Evolutionary conservation across 2,888 invertebrate genomes (phyloP).

Genomic region (Tetragonisca angustula): DNA sequence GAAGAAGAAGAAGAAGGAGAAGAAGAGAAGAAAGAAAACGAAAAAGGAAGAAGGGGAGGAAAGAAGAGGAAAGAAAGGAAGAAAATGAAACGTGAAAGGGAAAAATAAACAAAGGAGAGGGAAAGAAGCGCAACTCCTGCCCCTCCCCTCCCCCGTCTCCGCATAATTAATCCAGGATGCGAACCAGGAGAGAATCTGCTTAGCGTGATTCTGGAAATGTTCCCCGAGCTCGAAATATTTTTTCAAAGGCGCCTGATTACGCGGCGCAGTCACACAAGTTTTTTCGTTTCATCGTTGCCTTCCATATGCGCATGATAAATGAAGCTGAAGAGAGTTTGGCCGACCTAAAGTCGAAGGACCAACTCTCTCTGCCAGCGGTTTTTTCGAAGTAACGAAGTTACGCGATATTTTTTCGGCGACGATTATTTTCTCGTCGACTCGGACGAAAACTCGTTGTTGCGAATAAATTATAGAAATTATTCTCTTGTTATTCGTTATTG

Average conservation of each 20-base stretch:
- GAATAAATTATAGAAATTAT: no score
- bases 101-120: not conserved
- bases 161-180: constrained; percentile 62
- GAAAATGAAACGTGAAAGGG: constrained; percentile 8
- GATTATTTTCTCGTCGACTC: not conserved
- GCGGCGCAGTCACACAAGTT: constrained; percentile 27
- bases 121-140: constrained; percentile 27
- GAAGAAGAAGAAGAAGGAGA: not conserved
- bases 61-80: constrained; percentile 1
- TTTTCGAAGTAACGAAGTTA: not conserved
- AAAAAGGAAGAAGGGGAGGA: not conserved
- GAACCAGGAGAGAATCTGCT: constrained; percentile 63
- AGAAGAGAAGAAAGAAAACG: not conserved
- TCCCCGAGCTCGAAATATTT: constrained; percentile 55
- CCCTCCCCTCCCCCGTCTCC: constrained; percentile 45
- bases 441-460: no score
- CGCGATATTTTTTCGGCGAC: not conserved
- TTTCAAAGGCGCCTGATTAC: constrained; percentile 67
- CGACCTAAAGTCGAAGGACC: constrained; percentile 22
- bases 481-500: not conserved
- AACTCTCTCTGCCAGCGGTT: not conserved
- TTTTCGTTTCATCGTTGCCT: constrained; percentile 23
- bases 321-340: constrained; percentile 45
- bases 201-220: constrained; percentile 60
- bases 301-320: constrained; percentile 53